phyloP scores from a whole-genome alignment of 2,113 vertebrate species.

The Phalacrocorax carbo region DNA sequence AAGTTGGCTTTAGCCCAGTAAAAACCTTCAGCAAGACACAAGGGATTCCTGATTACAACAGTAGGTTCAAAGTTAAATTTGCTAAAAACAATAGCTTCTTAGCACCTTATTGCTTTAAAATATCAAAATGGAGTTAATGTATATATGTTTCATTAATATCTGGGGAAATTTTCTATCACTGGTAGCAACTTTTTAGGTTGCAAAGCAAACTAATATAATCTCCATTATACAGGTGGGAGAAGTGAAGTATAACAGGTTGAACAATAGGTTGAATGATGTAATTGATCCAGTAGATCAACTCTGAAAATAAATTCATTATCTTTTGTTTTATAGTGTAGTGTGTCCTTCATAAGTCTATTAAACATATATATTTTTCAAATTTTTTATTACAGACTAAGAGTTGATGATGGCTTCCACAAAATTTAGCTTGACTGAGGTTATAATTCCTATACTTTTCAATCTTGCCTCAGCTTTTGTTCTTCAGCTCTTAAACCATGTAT shows the following conservation, averaged over 20 bases:
- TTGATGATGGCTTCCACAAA: not conserved
- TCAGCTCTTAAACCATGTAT: not conserved
- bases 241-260: not conserved
- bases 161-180: not conserved
- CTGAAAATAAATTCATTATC: not conserved
- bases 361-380: not conserved
- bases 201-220: not conserved
- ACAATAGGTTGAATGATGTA: not conserved
- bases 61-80: not conserved
- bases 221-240: not conserved
- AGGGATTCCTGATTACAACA: not conserved
- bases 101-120: not conserved
- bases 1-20: not conserved
- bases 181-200: not conserved
- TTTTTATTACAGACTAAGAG: not conserved
- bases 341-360: not conserved
- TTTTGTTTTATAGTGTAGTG: not conserved
- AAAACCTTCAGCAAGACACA: not conserved
- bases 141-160: not conserved
- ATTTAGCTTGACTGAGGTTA: not conserved
- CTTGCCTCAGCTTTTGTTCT: not conserved
- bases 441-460: not conserved
- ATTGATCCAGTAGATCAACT: not conserved
- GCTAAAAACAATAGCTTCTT: not conserved
- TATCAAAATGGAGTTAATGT: not conserved